Percentiles rank a stretch among this genome's conserved stretches.
Evolutionary conservation across 2,113 vertebrate species (phyloP).

Genomic region (Thamnaconus septentrionalis): DNA sequence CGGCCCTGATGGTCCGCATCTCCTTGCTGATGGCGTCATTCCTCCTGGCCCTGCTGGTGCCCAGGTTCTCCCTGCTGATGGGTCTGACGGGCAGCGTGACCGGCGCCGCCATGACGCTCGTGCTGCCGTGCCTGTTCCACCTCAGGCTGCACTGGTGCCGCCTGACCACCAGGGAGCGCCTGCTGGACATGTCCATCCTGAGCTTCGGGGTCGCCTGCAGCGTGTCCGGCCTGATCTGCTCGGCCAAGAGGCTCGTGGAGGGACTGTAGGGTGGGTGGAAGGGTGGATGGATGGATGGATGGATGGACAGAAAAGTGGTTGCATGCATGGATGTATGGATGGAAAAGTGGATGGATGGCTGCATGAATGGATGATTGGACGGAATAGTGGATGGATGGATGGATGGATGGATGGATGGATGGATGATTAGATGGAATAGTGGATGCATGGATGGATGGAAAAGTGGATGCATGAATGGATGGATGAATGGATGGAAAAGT

Average conservation of each 20-base stretch:
- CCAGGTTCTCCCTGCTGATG: conserved; percentile 80
- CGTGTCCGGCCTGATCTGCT: conserved; percentile 76
- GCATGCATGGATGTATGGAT: too few species aligned
- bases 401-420: too few species aligned
- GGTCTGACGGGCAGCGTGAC: conserved; percentile 81
- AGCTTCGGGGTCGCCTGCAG: conserved; percentile 77
- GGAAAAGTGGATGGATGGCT: too few species aligned
- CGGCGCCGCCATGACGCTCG: conserved; percentile 77
- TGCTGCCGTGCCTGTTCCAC: conserved; percentile 81
- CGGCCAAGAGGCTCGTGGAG: conserved; percentile 70
- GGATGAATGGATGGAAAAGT: too few species aligned
- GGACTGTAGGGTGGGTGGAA: conserved; percentile 40
- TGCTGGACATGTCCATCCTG: conserved; percentile 73
- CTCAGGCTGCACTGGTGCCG: conserved; percentile 77
- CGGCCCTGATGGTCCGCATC: conserved; percentile 64
- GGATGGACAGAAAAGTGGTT: too few species aligned
- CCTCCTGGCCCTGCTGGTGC: conserved; percentile 76
- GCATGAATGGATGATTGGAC: too few species aligned
- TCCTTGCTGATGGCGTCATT: conserved; percentile 76
- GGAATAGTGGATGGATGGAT: too few species aligned
- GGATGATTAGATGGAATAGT: too few species aligned
- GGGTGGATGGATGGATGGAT: too few species aligned
- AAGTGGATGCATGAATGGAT: too few species aligned
- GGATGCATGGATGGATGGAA: too few species aligned
- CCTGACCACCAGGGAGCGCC: conserved; percentile 62